phyloP scores from a whole-genome alignment of 2,888 invertebrate species.

The Chorisops tibialis region DNA sequence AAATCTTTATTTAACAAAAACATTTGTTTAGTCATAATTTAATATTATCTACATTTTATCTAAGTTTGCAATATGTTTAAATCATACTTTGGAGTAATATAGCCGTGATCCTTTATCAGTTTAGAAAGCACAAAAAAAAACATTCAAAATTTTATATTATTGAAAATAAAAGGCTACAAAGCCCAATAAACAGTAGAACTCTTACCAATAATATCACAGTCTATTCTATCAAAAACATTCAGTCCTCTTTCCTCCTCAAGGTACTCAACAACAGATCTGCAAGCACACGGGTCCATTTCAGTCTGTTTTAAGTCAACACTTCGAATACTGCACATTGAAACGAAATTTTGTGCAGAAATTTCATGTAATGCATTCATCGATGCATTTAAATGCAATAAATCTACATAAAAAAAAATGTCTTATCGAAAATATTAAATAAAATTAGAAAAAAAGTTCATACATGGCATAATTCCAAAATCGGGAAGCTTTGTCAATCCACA shows the following conservation, averaged over 20 bases:
- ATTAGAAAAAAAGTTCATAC: conserved; percentile 38
- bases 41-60: no score
- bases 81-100: no score
- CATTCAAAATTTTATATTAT: not conserved
- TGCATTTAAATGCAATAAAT: conserved; percentile 60
- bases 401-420: conserved; percentile 40
- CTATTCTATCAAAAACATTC: conserved; percentile 43
- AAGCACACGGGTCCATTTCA: conserved; percentile 42
- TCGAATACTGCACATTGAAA: conserved; percentile 60
- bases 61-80: no score
- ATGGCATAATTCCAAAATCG: conserved; percentile 58
- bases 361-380: conserved; percentile 58
- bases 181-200: no score
- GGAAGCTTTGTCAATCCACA: conserved; percentile 61
- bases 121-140: no score
- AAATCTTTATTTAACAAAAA: no score
- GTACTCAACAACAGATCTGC: conserved; percentile 46
- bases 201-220: conserved; percentile 43
- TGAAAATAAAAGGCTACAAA: not conserved
- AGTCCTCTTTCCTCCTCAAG: conserved; percentile 42
- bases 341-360: conserved; percentile 55
- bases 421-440: not conserved
- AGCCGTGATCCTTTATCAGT: no score
- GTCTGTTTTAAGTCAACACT: conserved; percentile 56
- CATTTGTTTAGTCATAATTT: no score